Evolutionary conservation across 2,113 vertebrate species (phyloP).

Genomic region (Nycticorax nycticorax): DNA sequence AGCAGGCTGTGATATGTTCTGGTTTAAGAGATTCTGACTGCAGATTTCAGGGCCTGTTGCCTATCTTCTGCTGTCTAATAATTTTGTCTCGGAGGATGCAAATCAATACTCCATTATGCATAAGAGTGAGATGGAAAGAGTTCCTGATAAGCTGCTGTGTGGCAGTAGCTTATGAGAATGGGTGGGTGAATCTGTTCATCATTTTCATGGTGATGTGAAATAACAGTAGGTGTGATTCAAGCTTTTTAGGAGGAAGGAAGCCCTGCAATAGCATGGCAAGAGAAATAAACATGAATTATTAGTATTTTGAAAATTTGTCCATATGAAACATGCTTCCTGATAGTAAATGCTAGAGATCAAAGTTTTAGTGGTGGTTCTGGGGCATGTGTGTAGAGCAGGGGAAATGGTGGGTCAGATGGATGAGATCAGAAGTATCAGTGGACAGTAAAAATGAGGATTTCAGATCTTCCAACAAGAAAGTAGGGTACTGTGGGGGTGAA

Average conservation of each 20-base stretch:
- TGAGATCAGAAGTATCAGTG: neutral
- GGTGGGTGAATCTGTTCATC: neutral
- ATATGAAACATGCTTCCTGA: neutral
- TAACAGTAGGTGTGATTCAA: neutral
- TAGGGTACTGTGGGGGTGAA: neutral
- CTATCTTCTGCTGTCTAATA: neutral
- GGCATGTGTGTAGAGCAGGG: accelerated
- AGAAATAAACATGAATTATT: neutral
- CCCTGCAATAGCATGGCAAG: neutral
- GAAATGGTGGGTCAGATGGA: neutral
- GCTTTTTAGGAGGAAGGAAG: neutral
- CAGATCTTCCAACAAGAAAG: neutral
- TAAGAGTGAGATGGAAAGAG: neutral
- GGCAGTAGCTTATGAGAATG: neutral
- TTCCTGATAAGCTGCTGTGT: neutral
- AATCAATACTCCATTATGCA: neutral
- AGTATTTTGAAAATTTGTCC: neutral
- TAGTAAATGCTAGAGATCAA: neutral
- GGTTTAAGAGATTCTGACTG: neutral
- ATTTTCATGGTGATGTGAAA: neutral
- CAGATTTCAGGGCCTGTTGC: neutral
- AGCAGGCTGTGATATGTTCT: neutral
- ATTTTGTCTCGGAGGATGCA: neutral
- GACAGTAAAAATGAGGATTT: neutral
- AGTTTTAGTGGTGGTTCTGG: neutral